These are phyloP conservation scores for Ceriagrion tenellum DNA, from an alignment of 2,888 invertebrate species.

Conservation along the genomic window DNA sequence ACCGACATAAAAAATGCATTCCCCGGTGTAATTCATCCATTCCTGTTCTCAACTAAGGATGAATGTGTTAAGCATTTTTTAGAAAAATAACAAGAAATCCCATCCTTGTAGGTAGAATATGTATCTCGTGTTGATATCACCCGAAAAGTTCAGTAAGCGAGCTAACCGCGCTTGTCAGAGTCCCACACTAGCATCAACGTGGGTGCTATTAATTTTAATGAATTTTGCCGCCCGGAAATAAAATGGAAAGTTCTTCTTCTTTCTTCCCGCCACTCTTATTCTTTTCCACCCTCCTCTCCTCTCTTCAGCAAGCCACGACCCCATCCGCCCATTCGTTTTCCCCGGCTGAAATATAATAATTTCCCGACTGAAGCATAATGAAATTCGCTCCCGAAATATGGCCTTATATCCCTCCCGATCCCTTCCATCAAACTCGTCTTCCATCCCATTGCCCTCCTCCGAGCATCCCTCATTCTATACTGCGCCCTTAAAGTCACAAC, in stretches of 20 bases:
- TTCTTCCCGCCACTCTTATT: background rate
- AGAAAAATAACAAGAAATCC: background rate
- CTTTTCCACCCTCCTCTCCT: background rate
- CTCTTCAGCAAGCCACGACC: background rate
- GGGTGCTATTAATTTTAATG: constrained; percentile 10
- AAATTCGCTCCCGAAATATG: background rate
- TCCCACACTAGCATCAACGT: background rate
- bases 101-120: background rate
- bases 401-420: background rate
- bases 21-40: no score
- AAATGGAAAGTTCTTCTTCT: background rate
- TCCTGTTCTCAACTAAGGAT: no score
- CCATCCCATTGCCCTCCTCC: background rate
- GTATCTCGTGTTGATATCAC: background rate
- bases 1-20: no score
- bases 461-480: background rate
- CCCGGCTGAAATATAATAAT: constrained; percentile 9
- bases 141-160: background rate
- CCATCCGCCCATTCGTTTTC: background rate
- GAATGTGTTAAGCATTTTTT: no score
- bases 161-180: background rate
- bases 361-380: background rate
- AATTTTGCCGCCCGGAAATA: background rate
- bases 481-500: background rate
- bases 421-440: background rate